A percentile compares a stretch with the other conserved stretches of the same genome.
phyloP scores from a whole-genome alignment of 2,888 invertebrate genomes.

The Troides helena region DNA sequence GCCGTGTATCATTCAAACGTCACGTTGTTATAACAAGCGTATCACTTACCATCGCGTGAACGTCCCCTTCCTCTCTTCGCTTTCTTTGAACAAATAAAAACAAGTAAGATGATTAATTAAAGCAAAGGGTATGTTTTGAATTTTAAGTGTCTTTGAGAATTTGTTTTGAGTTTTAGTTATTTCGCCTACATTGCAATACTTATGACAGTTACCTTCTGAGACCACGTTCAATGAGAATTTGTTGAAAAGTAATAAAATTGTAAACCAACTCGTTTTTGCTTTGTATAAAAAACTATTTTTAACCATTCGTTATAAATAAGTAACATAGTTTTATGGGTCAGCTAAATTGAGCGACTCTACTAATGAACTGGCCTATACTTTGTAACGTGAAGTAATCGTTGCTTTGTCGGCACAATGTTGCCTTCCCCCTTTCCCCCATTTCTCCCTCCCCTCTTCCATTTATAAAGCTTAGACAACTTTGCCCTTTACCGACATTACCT shows the following conservation, averaged over 20 bases:
- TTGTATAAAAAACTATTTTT: constrained; percentile 1
- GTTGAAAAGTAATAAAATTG: neutral
- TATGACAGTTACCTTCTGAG: neutral
- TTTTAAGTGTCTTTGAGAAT: neutral
- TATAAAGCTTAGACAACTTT: constrained; percentile 11
- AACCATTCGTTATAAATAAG: neutral
- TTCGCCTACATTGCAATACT: neutral
- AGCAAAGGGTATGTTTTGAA: no score
- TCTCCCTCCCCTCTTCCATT: constrained; percentile 7
- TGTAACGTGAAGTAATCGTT: constrained; percentile 6
- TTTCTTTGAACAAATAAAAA: no score
- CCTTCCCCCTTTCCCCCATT: neutral
- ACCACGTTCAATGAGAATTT: neutral
- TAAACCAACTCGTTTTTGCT: neutral
- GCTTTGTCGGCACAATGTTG: constrained; percentile 3
- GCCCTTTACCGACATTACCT: neutral
- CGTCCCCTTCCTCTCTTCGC: no score
- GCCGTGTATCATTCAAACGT: no score
- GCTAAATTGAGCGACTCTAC: constrained; percentile 10
- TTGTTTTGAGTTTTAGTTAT: neutral
- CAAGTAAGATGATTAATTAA: no score
- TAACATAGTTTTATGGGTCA: constrained; percentile 16
- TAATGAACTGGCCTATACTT: constrained; percentile 18
- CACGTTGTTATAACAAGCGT: no score
- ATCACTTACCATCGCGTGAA: no score